Evolutionary conservation across 2,888 invertebrate species (phyloP).

Genomic region (Caenorhabditis macrosperma): DNA sequence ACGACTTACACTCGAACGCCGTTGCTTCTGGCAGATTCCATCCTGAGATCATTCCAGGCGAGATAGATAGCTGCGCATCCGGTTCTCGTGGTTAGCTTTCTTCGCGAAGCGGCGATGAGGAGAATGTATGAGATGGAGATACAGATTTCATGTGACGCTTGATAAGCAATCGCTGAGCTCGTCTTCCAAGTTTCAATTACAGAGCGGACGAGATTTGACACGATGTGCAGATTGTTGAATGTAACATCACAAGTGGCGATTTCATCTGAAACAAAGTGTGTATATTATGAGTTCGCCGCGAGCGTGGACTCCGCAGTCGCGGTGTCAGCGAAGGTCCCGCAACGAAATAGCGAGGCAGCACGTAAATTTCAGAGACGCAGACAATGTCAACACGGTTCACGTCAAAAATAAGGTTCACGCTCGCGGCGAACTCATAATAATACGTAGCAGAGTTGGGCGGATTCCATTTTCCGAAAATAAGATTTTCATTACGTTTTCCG

Average conservation of each 20-base stretch:
- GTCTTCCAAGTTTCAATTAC: conserved; percentile 45
- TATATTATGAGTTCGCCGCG: no score
- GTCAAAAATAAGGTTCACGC: no score
- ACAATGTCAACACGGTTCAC: no score
- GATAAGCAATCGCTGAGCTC: not conserved
- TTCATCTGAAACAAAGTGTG: conserved; percentile 68
- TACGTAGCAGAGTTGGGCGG: no score
- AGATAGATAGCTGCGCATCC: conserved; percentile 67
- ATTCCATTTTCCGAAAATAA: no score
- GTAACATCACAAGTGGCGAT: conserved; percentile 53
- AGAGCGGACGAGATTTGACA: conserved; percentile 42
- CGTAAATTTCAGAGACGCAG: no score
- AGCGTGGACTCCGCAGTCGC: no score
- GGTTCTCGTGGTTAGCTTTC: conserved; percentile 53
- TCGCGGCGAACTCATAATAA: no score
- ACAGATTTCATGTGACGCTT: conserved; percentile 22
- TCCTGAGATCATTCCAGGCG: conserved; percentile 57
- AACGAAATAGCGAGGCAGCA: no score
- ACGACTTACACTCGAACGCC: conserved; percentile 1
- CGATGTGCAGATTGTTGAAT: conserved; percentile 55
- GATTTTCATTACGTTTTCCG: no score
- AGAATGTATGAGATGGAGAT: conserved; percentile 49
- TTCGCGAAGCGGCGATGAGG: conserved; percentile 53
- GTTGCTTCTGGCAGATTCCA: conserved; percentile 1
- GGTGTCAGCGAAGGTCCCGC: no score